Base-by-base conservation (phyloP, 2,113 vertebrate genomes). In the Lagopus muta region DNA sequence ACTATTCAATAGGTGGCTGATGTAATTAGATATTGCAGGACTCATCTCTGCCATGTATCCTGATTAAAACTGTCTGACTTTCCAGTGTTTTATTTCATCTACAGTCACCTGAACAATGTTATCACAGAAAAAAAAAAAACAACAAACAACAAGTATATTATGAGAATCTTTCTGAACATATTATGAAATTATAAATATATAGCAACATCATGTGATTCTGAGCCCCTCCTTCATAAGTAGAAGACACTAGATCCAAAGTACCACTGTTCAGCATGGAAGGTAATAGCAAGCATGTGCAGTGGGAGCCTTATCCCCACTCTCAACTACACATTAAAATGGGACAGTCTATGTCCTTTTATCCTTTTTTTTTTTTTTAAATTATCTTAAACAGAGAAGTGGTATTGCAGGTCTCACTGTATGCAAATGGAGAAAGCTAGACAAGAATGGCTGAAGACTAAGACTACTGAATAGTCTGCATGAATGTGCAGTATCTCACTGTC, bases 211-310 rank as follows among this genome's bases (percentile, higher is more conserved):
- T 82, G 34, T 52, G 54, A 80, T 61, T 82, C 50, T 71, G 60
- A 88, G 21, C 8, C 36, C 38, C 10, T 82, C 24, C 18, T 66
- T 32, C 48, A 5, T 3, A 4, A 50, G 19, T 27, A 77, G 36
- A 36, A 58, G 71, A 61, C 6, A 10, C 45, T 62, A 32, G 27
- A 66, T 0, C 8, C 28, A 67, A 47, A 22, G n/a, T 52, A 89
- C 43, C 40, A 50, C 13, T 67, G 24, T 73, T 55, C 16, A 54
- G 40, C 40, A 21, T 57, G 34, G 38, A 82, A 79, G 30, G 69
- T 48, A 61, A 19, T 2, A 47, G 60, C 30, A 52, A 70, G 38
- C 17, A 79, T 0, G 0, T 24, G 20, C 1, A 62, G 22, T 13
- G 30, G n/a, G 12, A 89, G 12, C 13, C 58, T 43, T 9, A 30